Evolutionary conservation across 2,888 invertebrate species (phyloP), one percentile per base, ranked within the genome.

Genomic region (Erebia ligea): DNA sequence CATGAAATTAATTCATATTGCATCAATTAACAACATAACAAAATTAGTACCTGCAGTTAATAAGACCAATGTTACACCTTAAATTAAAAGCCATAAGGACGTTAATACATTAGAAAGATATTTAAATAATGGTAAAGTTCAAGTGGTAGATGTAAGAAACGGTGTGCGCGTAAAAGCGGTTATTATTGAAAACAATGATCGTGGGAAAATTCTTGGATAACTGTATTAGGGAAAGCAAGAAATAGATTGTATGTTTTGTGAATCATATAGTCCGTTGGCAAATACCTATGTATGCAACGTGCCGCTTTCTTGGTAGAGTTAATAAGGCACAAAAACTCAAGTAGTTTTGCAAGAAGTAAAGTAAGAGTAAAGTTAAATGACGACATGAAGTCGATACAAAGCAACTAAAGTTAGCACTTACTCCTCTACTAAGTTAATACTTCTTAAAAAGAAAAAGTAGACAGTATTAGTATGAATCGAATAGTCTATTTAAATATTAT

Each of bases 191-290:
- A 81, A 86, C 84, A 86, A 87, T 87, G 83, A 85, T 80, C 90
- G 90, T 91, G 91, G 89, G 91, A 91, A 89, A 85, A 86, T 84
- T 77, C 77, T 81, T 78, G 70, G 68, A 10, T 89, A 88, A 91
- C 87, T 86, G 89, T 90, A 86, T 76, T 75, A 75, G 80, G 77
- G 84, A 85, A 84, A 86, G 84, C 83, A 84, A 85, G 83, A 84
- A 83, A 79, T 80, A 73, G 78, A 87, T 86, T 88, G 84, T 86
- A 79, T 88, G 84, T 86, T 78, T 82, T 76, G 79, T 80, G 75
- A 82, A 81, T 77, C 77, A 77, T 78, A 77, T 66, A 59, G 75
- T 74, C 66, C 72, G 63, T 34, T 59, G 48, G 42, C 45, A 59
- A 63, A 70, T 66, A 11, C n/a, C 15, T 34, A 56, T 56, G 48